Base-by-base conservation (phyloP, 2,888 invertebrate genomes). In the Molorchus minor region DNA sequence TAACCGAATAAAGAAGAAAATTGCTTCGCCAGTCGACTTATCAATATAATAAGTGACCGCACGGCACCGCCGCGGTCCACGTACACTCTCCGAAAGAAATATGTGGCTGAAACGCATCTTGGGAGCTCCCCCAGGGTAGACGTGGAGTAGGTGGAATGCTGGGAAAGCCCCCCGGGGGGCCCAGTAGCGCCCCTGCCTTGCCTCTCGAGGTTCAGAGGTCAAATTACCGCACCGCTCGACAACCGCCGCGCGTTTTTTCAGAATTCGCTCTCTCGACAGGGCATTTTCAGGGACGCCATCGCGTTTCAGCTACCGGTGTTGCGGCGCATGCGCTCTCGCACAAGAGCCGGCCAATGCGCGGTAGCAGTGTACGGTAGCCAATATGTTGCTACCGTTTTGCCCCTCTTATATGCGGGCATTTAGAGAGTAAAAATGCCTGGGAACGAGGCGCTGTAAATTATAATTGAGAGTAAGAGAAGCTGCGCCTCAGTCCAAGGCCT, bases 131-230 rank as follows among this genome's bases (percentile, higher is more conserved):
- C 65, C 64, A 64, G 70, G 70, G 67, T 60, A 69, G 40, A 51
- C 29, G 64, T 56, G 44, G 68, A 68, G 70, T 71, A 72, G 72
- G 71, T 71, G 73, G 74, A 74, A 72, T 72, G 74, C 71, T 71
- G 72, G 73, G 74, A 72, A 73, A 70, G 72, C 70, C 71, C 71
- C 71, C 68, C n/a, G n/a, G 62, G 68, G 73, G 72, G 69, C 65
- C 67, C 70, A 69, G 74, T 73, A 74, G 74, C 73, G 69, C 60
- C 67, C 67, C 64, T 61, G 65, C 69, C 71, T 67, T 65, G 67
- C 69, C 70, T 65, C 62, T 45, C 44, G 45, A 29, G 54, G 61
- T 53, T 57, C 61, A 61, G 45, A 44, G 61, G 61, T 57, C 61
- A 61, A 38, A 35, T 52, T 56, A 49, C 55, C 30, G 56, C 46